Evolutionary conservation across 2,113 vertebrate species (phyloP), one percentile per base, ranked within the genome.

Genomic region (Laticauda colubrina): DNA sequence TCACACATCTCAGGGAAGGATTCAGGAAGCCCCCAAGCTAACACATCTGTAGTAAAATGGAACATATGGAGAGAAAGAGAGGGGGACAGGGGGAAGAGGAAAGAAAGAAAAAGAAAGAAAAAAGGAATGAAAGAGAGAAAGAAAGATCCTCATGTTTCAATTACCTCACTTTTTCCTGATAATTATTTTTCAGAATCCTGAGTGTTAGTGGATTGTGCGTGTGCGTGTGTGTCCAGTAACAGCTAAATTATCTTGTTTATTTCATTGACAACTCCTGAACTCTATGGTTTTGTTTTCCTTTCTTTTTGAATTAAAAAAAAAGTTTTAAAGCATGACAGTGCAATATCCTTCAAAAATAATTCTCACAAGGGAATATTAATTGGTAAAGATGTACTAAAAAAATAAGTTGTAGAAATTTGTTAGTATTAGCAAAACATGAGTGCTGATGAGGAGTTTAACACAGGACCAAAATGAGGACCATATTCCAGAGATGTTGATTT

Each of bases 1-100:
- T 96, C 99, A 99, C 97, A 98, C 98, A 96, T 98, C 99, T 99
- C 99, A 99, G 99, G 99, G 99, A 99, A 98, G 99, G 98, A 98
- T 99, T 98, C 98, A 99, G 97, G 99, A 99, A 98, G 99, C 98
- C 93, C 99, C 99, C 96, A 99, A 99, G 98, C 98, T 99, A 94
- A 99, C 99, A 96, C 99, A 99, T 98, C 99, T 99, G 99, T 99
- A 99, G 98, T 97, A 93, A 97, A 97, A 85, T 90, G 96, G 96
- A 97, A 96, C 93, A 98, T 97, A 97, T 97, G 85, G 54, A 88
- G 34, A 90, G 89, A 85, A 91, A 85, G 69, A 85, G 21, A 53
- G 29, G 93, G 69, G 57, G 51, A 85, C 48, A 91, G 26, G 53
- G 87, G 90, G 21, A 4, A 18, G 24, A 6, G 34, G n/a, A 54